Base-by-base conservation (phyloP, 1,140 invertebrate species). In the Babylonia areolata region DNA sequence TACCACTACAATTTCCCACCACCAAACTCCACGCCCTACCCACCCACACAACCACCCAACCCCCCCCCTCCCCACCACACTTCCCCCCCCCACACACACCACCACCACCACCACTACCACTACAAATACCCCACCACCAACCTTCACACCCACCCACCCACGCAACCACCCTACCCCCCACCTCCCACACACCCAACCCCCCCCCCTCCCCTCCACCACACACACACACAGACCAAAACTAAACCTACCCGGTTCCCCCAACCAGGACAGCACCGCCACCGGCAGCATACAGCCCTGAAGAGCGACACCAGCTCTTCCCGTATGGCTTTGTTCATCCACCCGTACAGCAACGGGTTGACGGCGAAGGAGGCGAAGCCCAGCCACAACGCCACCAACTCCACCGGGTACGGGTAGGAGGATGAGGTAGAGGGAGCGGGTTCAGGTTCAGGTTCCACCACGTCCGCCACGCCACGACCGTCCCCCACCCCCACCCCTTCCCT, bases 341-440 rank as follows among this genome's bases (percentile, higher is more conserved):
- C 86, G 78, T 87, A 89, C 20, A 89, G 54, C n/a, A 89, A 84
- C 1, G 88, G 88, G 37, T 89, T 89, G 23, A 89, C 51, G 33
- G 88, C 86, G 73, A 86, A 89, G 23, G 88, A 86, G 15, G 42
- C 37, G 82, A 84, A 89, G 0, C 81, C 88, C 51, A 89, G 33
- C 88, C 88, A 89, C 23, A 77, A 40, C 3, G 69, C 80, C 33
- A 85, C 33, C 31, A 87, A 9, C 64, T 81, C 78, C 15, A 17
- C 39, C n/a, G 51, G n/a, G 11, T 82, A 12, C n/a, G 28, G 33
- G 15, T 39, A n/a, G n/a, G n/a, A n/a, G n/a, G n/a, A n/a, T n/a
- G n/a, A n/a, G 54, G n/a, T n/a, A n/a, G n/a, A n/a, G n/a, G n/a
- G n/a, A n/a, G n/a, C n/a, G n/a, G n/a, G n/a, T n/a, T n/a, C n/a